phyloP scores from a whole-genome alignment of 2,113 vertebrate species.

The Oreochromis spilurus region DNA sequence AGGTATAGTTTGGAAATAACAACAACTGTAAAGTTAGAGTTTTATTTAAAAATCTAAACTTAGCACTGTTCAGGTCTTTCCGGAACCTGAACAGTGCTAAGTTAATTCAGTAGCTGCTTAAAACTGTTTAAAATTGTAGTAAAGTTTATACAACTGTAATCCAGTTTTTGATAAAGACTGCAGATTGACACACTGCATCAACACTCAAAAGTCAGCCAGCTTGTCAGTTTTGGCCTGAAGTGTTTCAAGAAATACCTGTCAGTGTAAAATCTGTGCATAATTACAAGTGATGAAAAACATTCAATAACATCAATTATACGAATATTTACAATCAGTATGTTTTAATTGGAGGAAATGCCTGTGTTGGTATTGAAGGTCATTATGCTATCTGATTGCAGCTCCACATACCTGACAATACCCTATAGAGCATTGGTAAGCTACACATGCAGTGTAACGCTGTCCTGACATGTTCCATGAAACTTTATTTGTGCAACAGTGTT shows the following conservation, averaged over 20 bases:
- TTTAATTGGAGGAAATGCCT: not conserved
- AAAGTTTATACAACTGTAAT: not conserved
- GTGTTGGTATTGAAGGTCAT: not conserved
- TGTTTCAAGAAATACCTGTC: not conserved
- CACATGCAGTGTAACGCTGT: not conserved
- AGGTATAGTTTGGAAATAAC: not conserved
- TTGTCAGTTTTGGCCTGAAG: not conserved
- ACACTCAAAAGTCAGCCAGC: not conserved
- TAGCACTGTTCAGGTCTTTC: not conserved
- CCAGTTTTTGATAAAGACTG: not conserved
- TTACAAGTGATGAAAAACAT: not conserved
- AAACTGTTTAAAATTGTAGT: not conserved
- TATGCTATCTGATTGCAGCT: slow-evolving; percentile 21
- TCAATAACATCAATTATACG: not conserved
- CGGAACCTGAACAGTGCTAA: not conserved
- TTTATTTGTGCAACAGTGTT: not conserved
- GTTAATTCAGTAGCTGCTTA: not conserved
- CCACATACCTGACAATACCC: not conserved
- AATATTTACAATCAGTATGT: not conserved
- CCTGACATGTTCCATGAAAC: not conserved
- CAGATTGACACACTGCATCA: not conserved
- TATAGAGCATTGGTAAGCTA: not conserved
- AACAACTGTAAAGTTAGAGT: not conserved
- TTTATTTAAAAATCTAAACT: not conserved
- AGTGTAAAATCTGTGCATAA: not conserved